A percentile compares a stretch with the other conserved stretches of the same genome.
Evolutionary conservation across 2,797 vertebrate species (phyloP).

Genomic region (Pteropus rufus): DNA sequence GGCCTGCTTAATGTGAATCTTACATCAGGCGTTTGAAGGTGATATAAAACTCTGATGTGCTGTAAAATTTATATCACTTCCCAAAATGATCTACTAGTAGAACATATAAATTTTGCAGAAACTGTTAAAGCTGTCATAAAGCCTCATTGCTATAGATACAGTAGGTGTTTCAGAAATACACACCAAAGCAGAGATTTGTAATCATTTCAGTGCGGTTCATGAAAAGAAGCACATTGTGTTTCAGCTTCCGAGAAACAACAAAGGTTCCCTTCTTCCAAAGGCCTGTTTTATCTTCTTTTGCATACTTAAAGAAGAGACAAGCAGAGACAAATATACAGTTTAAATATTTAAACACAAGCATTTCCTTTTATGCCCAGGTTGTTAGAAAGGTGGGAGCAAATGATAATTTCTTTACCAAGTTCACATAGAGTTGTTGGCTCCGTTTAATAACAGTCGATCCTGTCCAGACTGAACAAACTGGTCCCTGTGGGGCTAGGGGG

Average conservation of each 20-base stretch:
- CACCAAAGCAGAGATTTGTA: conserved; percentile 77
- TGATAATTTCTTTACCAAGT: conserved; percentile 85
- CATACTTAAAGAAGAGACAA: conserved; percentile 75
- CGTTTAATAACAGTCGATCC: conserved; percentile 86
- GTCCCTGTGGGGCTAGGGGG: conserved; percentile 79
- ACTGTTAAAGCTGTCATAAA: conserved; percentile 83
- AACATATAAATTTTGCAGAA: conserved; percentile 82
- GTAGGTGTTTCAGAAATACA: conserved; percentile 78
- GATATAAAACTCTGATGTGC: conserved; percentile 80
- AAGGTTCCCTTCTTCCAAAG: conserved; percentile 74
- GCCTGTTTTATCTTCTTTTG: conserved; percentile 79
- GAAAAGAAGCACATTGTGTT: conserved; percentile 75
- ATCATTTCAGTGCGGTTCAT: conserved; percentile 80
- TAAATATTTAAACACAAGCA: conserved; percentile 81
- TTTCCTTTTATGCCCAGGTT: conserved; percentile 77
- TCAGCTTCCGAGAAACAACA: conserved; percentile 70
- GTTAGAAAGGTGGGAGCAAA: conserved; percentile 80
- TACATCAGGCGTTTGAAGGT: conserved; percentile 79
- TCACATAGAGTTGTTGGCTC: conserved; percentile 85
- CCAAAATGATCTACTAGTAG: conserved; percentile 75
- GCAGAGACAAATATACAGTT: conserved; percentile 78
- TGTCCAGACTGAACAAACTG: conserved; percentile 88
- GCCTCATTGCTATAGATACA: conserved; percentile 79
- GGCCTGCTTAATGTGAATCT: conserved; percentile 76
- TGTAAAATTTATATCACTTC: conserved; percentile 82